Evolutionary conservation across 2,113 vertebrate genomes (phyloP).

Genomic region (Elephantulus edwardii): DNA sequence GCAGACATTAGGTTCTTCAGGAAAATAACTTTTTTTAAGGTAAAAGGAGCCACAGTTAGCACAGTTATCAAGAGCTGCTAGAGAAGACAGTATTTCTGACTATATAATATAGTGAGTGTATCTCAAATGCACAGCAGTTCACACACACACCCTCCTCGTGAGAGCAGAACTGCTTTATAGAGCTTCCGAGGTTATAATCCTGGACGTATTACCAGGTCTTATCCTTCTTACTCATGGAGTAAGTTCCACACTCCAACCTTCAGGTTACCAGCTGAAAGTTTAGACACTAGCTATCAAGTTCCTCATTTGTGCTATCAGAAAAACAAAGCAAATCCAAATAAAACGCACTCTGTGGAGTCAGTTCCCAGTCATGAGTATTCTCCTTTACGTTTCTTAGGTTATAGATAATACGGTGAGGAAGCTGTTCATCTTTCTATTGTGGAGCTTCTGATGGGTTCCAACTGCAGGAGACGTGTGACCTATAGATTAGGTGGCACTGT

Average conservation of each 20-base stretch:
- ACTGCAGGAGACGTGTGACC: too few species aligned
- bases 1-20: not conserved
- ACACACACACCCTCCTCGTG: not conserved
- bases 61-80: not conserved
- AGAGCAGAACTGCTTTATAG: not conserved
- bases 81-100: not conserved
- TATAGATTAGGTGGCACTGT: too few species aligned
- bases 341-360: too few species aligned
- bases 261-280: not conserved
- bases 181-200: not conserved
- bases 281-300: not conserved
- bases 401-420: too few species aligned
- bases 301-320: not conserved
- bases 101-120: not conserved
- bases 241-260: not conserved
- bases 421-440: too few species aligned
- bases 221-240: not conserved
- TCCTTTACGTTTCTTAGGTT: too few species aligned
- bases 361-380: too few species aligned
- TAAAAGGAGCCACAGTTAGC: not conserved
- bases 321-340: too few species aligned
- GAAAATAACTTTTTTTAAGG: not conserved
- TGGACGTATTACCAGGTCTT: not conserved
- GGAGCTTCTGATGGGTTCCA: too few species aligned
- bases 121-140: not conserved